Base-by-base conservation (phyloP, 2,797 vertebrate species). In the Danio choprae region DNA sequence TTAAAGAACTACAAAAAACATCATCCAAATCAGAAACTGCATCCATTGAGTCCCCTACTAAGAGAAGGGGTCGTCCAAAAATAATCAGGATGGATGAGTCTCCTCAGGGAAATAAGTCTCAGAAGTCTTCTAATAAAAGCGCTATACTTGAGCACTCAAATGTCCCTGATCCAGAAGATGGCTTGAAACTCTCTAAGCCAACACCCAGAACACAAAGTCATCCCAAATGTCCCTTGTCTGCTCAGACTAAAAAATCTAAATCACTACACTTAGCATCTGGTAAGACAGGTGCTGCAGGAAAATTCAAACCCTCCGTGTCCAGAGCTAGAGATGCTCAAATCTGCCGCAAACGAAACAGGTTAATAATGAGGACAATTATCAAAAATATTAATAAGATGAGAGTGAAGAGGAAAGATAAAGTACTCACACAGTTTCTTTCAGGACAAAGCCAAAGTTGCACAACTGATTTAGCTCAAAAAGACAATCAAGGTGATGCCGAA, bases 321-420 rank as follows among this genome's bases (percentile, higher is more conserved):
- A 29, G 90, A 88, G 93, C 67, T 65, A 88, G 46, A 81, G 81
- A 64, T 83, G 77, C 53, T 83, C 86, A 82, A 84, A 89, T 83
- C 84, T 90, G 71, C 84, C 84, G 95, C 86, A 96, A 94, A 88
- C 95, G 91, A 82, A 97, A 94, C 13, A 95, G 96, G 81, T 90
- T 98, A 72, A 93, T 98, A 87, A 96, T 99, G 94, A 96, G 95
- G 89, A 96, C 95, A 73, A 94, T 99, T 87, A 97, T 99, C 72
- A 93, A 95, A 9, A 98, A 98, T 88, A 98, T 99, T 91, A 99
- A 98, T 92, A 99, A 96, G 88, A 97, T 98, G 93, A 98, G 94
- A 85, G 95, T 94, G 22, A 90, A 96, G 81, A 95, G 97, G 88
- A 94, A 96, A 86, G 97, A 96, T 90, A 95, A 97, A 72, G 93